phyloP scores from a whole-genome alignment of 2,888 invertebrate genomes.

The Pelosia muscerda region DNA sequence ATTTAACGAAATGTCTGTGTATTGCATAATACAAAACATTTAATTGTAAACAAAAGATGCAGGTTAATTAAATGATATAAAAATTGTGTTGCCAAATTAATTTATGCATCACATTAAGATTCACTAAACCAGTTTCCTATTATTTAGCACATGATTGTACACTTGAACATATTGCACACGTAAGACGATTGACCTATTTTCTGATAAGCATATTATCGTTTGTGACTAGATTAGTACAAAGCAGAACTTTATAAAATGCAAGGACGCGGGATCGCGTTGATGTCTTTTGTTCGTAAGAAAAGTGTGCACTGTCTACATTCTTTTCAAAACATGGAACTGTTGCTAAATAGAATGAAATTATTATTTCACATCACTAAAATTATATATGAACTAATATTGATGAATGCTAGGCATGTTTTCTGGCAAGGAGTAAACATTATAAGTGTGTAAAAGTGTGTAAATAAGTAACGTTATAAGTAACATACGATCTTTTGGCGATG shows the following conservation, averaged over 20 bases:
- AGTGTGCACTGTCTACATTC: background rate
- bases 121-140: conserved; percentile 1
- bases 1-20: background rate
- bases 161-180: background rate
- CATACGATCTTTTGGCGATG: no score
- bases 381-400: no score
- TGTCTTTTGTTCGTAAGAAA: background rate
- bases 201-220: background rate
- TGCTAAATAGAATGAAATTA: background rate
- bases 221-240: no score
- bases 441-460: no score
- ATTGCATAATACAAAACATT: conserved; percentile 11
- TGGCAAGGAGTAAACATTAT: no score
- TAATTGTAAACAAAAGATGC: conserved; percentile 11
- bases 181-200: background rate
- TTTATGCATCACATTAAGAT: conserved; percentile 15
- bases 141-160: background rate
- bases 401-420: no score
- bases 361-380: background rate
- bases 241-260: background rate
- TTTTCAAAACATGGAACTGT: background rate
- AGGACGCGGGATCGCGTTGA: background rate
- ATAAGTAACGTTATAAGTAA: no score
- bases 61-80: conserved; percentile 7
- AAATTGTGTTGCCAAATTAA: background rate